Base-by-base conservation (phyloP, 1,140 invertebrate species). In the Sarcophaga peregrina region DNA sequence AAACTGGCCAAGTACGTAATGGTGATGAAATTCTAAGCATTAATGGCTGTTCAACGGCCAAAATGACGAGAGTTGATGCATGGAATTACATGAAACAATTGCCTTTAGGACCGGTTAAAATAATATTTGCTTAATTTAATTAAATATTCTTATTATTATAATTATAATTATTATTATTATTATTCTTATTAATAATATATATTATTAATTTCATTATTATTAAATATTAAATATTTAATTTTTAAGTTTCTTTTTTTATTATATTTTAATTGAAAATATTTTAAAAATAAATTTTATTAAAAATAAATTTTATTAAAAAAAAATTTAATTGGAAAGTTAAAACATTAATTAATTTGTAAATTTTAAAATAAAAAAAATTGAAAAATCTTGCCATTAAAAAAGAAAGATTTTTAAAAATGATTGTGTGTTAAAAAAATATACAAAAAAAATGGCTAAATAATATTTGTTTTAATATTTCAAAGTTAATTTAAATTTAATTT, bases 31-130 rank as follows among this genome's bases (percentile, higher is more conserved):
- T 98, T 82, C 89, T 97, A 8, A 93, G 94, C 83, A 95, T 98
- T 25, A 97, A 97, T 86, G 95, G 94, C 37, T 93, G 93, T 73
- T 94, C 96, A 82, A 94, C 97, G 83, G 94, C 94, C 81, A 93
- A 93, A 73, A 95, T 98, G 93, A 95, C 96, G 1, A 93, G 97
- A 84, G 97, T 97, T 83, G 96, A 98, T 91, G 97, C 96, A 54
- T 98, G 97, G 97, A 96, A 96, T 85, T 93, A 97, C 81, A 95
- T 98, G 91, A 98, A 98, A 90, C 95, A 96, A 85, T 89, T 98
- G 82, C 95, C 96, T 81, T 94, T 96, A 85, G 97, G 97, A 48
- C 93, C 93, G 87, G 95, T 96, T 68, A 93, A 91, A 81, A 89
- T 90, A 82, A 80, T 85, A 20, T 87, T 90, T 82, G 85, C 86